phyloP scores from a whole-genome alignment of 2,888 invertebrate genomes.

The Liopterus haemorrhoidalis region DNA sequence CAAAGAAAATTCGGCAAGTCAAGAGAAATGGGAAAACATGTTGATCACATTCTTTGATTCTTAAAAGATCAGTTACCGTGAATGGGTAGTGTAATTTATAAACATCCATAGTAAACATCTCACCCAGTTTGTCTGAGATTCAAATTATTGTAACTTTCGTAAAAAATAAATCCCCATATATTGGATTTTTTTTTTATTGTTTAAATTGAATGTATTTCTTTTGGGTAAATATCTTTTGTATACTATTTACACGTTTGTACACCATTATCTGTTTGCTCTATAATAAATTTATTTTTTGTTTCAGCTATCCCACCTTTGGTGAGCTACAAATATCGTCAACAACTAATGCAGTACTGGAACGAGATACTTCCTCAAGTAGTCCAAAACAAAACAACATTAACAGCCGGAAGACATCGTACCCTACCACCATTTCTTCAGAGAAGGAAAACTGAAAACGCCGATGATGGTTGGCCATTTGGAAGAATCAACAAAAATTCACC shows the following conservation, averaged over 20 bases:
- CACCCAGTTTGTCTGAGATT: too few species aligned
- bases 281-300: constrained; percentile 30
- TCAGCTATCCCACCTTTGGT: constrained; percentile 71
- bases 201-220: background rate
- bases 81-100: too few species aligned
- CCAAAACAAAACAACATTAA: constrained; percentile 6
- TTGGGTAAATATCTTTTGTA: background rate
- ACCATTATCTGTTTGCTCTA: too few species aligned
- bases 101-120: too few species aligned
- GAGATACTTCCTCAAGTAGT: constrained; percentile 70
- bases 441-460: constrained; percentile 35
- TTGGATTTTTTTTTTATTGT: background rate
- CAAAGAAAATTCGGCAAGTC: too few species aligned
- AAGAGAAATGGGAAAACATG: too few species aligned
- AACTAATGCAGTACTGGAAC: constrained; percentile 79
- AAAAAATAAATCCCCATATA: too few species aligned
- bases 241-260: too few species aligned
- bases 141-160: too few species aligned
- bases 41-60: too few species aligned
- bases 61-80: too few species aligned
- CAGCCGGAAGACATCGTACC: constrained; percentile 5
- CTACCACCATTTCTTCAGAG: constrained; percentile 24
- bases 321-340: constrained; percentile 68
- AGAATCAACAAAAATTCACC: constrained; percentile 35
- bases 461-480: constrained; percentile 36